phyloP scores from a whole-genome alignment of 2,888 invertebrate species.

The Periphyllus acericola region DNA sequence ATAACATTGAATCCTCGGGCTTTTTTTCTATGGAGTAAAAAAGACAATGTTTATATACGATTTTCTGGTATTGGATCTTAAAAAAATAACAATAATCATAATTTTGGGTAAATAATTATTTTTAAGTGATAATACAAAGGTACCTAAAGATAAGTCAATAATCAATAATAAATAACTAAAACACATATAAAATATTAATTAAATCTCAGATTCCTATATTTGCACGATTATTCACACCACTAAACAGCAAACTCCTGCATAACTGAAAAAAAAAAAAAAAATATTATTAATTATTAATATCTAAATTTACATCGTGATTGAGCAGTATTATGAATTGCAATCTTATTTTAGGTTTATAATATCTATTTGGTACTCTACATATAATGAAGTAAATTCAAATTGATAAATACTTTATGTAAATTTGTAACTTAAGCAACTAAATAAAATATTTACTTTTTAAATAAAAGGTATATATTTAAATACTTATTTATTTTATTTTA shows the following conservation, averaged over 20 bases:
- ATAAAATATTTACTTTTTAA: too few species aligned
- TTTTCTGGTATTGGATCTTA: constrained; percentile 3
- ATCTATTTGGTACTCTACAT: too few species aligned
- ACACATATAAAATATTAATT: constrained; percentile 44
- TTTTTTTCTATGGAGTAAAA: too few species aligned
- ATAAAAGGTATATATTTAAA: too few species aligned
- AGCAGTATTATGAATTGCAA: too few species aligned
- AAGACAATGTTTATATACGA: constrained; percentile 85
- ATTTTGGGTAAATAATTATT: constrained; percentile 37
- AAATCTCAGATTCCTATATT: constrained; percentile 20
- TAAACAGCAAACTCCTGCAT: constrained; percentile 57
- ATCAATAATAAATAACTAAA: constrained; percentile 55
- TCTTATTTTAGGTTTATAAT: too few species aligned
- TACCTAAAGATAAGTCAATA: constrained; percentile 53
- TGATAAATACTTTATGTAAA: too few species aligned
- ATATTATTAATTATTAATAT: neutral
- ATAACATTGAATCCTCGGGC: neutral
- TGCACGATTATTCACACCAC: constrained; percentile 24
- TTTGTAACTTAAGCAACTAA: too few species aligned
- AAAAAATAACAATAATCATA: neutral
- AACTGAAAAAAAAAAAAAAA: constrained; percentile 29
- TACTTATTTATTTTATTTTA: too few species aligned
- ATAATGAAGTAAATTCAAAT: too few species aligned
- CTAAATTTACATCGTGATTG: neutral
- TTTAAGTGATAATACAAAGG: constrained; percentile 46